Percentiles rank a stretch among this genome's conserved stretches.
Conservation (phyloP, 2,888 invertebrate genomes). For the Acrobasis consociella region DNA sequence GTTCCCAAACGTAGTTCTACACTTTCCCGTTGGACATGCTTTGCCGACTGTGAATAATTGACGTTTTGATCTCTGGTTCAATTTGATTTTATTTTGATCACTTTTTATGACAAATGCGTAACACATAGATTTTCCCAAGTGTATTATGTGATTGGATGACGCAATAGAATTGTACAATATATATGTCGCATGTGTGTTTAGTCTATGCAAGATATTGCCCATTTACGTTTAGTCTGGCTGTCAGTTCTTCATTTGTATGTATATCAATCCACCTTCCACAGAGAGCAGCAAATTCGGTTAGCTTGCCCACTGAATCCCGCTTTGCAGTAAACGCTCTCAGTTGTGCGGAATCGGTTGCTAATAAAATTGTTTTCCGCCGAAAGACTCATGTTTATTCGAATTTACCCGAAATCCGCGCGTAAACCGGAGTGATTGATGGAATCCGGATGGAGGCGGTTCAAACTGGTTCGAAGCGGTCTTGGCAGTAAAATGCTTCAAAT, state of each 20-base stretch:
- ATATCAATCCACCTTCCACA: neutral
- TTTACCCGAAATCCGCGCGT: slow-evolving; percentile 12
- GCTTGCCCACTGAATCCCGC: slow-evolving; percentile 14
- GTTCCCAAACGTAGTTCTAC: neutral
- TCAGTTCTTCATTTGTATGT: neutral
- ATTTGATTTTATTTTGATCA: neutral
- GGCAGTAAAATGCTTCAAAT: slow-evolving; percentile 11
- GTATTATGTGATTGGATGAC: too few species aligned
- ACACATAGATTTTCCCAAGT: too few species aligned
- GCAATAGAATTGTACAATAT: too few species aligned
- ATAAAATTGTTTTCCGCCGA: slow-evolving; percentile 24
- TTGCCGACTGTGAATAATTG: neutral
- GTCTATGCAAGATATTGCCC: too few species aligned
- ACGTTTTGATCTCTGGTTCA: neutral
- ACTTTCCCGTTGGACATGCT: neutral
- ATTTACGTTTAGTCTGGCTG: too few species aligned
- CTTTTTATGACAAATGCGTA: neutral
- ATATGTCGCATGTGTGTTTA: too few species aligned
- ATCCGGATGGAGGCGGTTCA: slow-evolving; percentile 13
- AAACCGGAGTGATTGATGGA: slow-evolving; percentile 19
- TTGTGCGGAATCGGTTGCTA: slow-evolving; percentile 16
- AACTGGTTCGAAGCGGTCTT: slow-evolving; percentile 18
- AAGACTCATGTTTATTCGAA: slow-evolving; percentile 21
- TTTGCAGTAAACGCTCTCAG: slow-evolving; percentile 17
- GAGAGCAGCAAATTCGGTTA: slow-evolving; percentile 12